phyloP scores from a whole-genome alignment of 2,113 vertebrate species.

The Zosterops borbonicus region DNA sequence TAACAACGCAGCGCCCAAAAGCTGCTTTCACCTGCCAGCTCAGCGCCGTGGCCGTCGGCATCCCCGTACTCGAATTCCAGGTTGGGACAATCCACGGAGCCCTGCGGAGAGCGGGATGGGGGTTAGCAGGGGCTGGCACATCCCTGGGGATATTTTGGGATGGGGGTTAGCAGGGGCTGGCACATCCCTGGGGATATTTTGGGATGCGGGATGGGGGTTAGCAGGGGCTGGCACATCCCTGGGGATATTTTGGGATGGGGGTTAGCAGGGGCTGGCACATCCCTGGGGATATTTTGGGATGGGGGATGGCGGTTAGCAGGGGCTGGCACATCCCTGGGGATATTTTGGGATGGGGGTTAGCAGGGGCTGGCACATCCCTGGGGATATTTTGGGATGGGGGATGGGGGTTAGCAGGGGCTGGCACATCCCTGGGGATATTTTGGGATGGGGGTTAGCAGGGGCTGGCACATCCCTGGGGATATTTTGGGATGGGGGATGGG shows the following conservation, averaged over 20 bases:
- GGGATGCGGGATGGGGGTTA: background rate
- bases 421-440: background rate
- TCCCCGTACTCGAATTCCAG: constrained; percentile 95
- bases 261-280: too few species aligned
- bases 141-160: background rate
- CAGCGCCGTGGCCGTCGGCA: constrained; percentile 79
- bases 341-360: background rate
- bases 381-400: background rate
- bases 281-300: background rate
- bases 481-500: background rate
- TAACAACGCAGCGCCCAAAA: fast-evolving
- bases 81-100: constrained; percentile 90
- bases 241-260: background rate
- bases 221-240: too few species aligned
- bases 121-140: background rate
- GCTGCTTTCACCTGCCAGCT: constrained; percentile 84
- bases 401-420: too few species aligned
- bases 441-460: background rate
- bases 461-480: background rate
- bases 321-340: background rate
- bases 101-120: constrained; percentile 68
- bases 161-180: too few species aligned
- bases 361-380: too few species aligned
- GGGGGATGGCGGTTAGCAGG: background rate
- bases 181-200: background rate